Base-by-base conservation (phyloP, 2,113 vertebrate species). In the Leucosticte australis region DNA sequence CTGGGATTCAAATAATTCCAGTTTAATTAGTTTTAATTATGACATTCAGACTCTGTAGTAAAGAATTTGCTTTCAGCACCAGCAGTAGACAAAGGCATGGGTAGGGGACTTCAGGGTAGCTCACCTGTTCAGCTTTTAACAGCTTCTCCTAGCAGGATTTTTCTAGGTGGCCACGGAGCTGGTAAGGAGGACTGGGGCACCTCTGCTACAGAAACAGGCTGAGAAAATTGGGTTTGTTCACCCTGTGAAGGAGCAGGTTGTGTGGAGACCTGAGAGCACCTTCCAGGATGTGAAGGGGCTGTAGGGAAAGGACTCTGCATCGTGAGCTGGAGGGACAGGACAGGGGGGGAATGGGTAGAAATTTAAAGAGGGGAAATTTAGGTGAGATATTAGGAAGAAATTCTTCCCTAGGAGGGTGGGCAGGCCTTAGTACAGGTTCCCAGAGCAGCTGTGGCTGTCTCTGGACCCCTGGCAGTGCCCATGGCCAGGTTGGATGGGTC, bases 261-360 rank as follows among this genome's bases (percentile, higher is more conserved):
- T 47, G 39, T 83, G 41, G 30, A 75, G 24, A 53, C 13, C 46
- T 39, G 23, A 59, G 31, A 52, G 15, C 33, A 30, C 9, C 28
- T 74, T 24, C 39, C n/a, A 53, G 28, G 13, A 21, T 0, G 0
- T 41, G 47, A 27, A 47, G 17, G 39, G 5, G 10, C 39, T 46
- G 2, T 6, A 10, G 39, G 28, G 20, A 60, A 47, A 10, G n/a
- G n/a, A 30, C 39, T 39, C 9, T 31, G 30, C 17, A 0, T 15
- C 0, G 0, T 13, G 23, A 75, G 3, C 13, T 60, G 53, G 20
- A 41, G 30, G 10, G n/a, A 41, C 39, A 47, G 55, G 6, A 30
- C 55, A 22, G 30, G 39, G 53, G 53, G 13, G 27, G 1, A 41
- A 41, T 10, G n/a, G 28, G 9, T 30, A 41, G 19, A 47, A 53